phyloP scores from a whole-genome alignment of 30 jellyfish, hydroid and myxozoan genomes.

The Aurelia sp. region DNA sequence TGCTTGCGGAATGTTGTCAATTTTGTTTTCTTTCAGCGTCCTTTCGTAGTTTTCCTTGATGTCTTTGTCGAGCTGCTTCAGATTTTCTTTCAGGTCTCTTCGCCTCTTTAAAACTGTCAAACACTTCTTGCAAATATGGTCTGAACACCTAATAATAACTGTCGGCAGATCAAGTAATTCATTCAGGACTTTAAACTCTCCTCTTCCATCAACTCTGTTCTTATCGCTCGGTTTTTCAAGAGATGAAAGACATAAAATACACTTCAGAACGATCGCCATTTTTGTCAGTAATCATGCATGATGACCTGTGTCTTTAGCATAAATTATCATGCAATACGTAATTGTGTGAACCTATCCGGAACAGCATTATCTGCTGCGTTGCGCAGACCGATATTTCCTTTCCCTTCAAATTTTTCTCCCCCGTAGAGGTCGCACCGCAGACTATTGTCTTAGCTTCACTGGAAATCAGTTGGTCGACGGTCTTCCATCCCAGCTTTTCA shows the following conservation, averaged over 20 bases:
- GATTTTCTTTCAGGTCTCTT: neutral
- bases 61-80: too few species aligned
- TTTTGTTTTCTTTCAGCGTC: too few species aligned
- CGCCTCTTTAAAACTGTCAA: conserved; percentile 7
- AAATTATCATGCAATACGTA: neutral
- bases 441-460: too few species aligned
- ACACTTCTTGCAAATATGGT: conserved; percentile 2
- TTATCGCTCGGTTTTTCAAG: conserved; percentile 13
- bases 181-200: neutral
- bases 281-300: neutral
- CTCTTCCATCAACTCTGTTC: conserved; percentile 12
- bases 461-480: too few species aligned
- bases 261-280: conserved; percentile 10
- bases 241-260: neutral
- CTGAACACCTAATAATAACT: neutral
- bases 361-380: neutral
- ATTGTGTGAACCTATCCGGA: neutral
- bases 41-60: too few species aligned
- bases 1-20: too few species aligned
- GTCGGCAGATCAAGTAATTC: neutral
- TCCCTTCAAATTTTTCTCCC: too few species aligned
- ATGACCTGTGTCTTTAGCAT: neutral
- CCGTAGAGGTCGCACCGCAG: too few species aligned
- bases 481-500: too few species aligned
- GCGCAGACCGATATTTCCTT: conserved; percentile 10